These are phyloP conservation scores for Penaeus monodon DNA, from an alignment of 2,888 invertebrate genomes.

Conservation along the genomic window DNA sequence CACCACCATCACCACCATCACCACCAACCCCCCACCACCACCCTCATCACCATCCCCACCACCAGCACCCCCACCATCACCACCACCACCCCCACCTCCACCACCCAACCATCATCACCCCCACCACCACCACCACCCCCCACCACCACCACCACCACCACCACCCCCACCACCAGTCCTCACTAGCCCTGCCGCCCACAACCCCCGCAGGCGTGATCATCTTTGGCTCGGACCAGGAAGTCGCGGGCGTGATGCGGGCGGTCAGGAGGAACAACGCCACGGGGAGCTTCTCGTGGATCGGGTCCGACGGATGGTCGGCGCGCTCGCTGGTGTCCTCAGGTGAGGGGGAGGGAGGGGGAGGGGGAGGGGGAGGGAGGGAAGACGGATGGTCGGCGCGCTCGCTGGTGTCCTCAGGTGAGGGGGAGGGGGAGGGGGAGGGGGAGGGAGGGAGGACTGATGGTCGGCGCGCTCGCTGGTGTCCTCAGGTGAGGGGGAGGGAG, in stretches of 20 bases:
- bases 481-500: slow-evolving; percentile 71
- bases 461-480: slow-evolving; percentile 88
- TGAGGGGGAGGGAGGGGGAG: neutral
- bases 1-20: too few species aligned
- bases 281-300: slow-evolving; percentile 93
- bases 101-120: too few species aligned
- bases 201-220: slow-evolving; percentile 16
- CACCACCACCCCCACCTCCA: too few species aligned
- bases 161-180: too few species aligned
- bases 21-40: too few species aligned
- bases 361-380: neutral
- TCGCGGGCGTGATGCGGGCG: slow-evolving; percentile 86
- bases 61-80: too few species aligned
- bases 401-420: neutral
- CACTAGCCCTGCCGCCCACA: too few species aligned
- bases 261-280: slow-evolving; percentile 78
- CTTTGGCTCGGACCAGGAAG: slow-evolving; percentile 92
- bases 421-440: too few species aligned
- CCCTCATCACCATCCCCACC: too few species aligned
- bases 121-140: too few species aligned
- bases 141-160: too few species aligned
- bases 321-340: slow-evolving; percentile 85
- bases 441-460: slow-evolving; percentile 80
- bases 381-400: neutral
- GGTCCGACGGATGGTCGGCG: slow-evolving; percentile 96